Conservation (phyloP, 2,888 invertebrate genomes). For the Thumatha senex region DNA sequence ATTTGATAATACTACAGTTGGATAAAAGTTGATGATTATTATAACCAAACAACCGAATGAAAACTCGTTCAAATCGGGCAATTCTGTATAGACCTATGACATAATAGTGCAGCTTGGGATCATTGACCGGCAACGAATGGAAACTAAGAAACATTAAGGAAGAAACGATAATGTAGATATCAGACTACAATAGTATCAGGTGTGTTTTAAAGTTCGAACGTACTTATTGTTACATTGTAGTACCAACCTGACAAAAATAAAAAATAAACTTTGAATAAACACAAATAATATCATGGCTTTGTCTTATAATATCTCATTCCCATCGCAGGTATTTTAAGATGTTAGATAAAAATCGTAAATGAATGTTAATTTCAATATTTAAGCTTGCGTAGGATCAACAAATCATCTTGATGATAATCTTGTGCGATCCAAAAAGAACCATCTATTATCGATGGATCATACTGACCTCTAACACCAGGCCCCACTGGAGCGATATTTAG, state of each 20-base stretch:
- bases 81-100: no score
- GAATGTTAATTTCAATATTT: constrained; percentile 81
- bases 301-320: constrained; percentile 36
- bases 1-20: no score
- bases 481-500: constrained; percentile 69
- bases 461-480: constrained; percentile 74
- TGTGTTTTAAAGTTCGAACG: background rate
- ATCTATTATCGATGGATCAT: constrained; percentile 64
- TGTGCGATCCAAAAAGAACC: constrained; percentile 73
- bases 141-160: no score
- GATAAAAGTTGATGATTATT: no score
- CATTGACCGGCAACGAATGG: no score
- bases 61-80: no score
- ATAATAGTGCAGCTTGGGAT: no score
- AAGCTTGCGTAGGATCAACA: constrained; percentile 75
- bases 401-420: constrained; percentile 79
- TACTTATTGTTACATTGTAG: background rate
- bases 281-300: constrained; percentile 21
- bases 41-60: no score
- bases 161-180: no score
- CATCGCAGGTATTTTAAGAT: constrained; percentile 29
- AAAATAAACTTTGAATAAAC: constrained; percentile 12
- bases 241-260: background rate
- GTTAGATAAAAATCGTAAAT: constrained; percentile 72
- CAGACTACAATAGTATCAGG: no score